Evolutionary conservation across 2,888 invertebrate genomes (phyloP).

Genomic region (Alcis repandata): DNA sequence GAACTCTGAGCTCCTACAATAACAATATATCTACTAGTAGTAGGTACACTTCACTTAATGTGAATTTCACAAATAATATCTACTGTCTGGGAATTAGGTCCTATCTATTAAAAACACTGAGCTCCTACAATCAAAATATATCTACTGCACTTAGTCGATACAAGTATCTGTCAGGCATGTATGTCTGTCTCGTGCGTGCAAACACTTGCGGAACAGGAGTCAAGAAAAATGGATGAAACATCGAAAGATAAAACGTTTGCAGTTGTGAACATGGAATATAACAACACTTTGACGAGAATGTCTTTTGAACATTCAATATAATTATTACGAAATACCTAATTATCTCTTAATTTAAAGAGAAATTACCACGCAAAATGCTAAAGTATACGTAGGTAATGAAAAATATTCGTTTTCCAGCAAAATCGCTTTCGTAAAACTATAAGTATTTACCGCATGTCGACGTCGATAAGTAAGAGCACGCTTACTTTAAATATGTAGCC

Average conservation of each 20-base stretch:
- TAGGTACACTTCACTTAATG: no score
- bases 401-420: not conserved
- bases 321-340: not conserved
- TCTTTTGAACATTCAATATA: not conserved
- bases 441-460: constrained; percentile 32
- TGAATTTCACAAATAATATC: not conserved
- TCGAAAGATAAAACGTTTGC: constrained; percentile 23
- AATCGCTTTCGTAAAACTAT: not conserved
- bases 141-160: not conserved
- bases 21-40: no score
- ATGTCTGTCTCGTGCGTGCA: constrained; percentile 19
- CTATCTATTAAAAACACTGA: not conserved
- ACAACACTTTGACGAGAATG: not conserved
- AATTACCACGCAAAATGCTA: not conserved
- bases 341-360: not conserved
- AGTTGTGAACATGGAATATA: constrained; percentile 8
- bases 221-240: constrained; percentile 33
- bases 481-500: constrained; percentile 76
- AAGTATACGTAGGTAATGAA: no score
- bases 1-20: no score
- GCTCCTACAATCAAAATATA: constrained; percentile 6
- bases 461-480: constrained; percentile 54
- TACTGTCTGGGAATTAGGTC: not conserved
- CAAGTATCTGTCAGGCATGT: not conserved
- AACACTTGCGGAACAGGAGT: constrained; percentile 23